Base-by-base conservation (phyloP, 2,797 vertebrate species). In the Phalanger gymnotis region DNA sequence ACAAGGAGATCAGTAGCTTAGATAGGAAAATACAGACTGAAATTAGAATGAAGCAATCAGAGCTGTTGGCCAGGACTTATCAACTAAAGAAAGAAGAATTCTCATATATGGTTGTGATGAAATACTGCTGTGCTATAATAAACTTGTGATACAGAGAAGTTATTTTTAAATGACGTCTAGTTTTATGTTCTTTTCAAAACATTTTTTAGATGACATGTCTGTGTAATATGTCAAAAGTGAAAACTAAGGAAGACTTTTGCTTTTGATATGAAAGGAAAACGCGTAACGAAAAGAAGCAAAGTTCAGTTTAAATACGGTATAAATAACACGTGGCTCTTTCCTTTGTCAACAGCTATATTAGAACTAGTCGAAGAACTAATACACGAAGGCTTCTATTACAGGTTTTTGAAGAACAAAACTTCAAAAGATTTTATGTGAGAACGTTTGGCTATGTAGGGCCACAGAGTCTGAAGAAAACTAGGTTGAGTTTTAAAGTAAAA, bases 11-110 rank as follows among this genome's bases (percentile, higher is more conserved):
- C 22, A 91, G 5, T 54, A 94, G 28, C 6, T 81, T 11, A 81
- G 73, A 81, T 27, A 96, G 90, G 11, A 31, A 95, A 96, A 96
- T 94, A 34, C 92, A 27, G 27, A 27, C 52, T 90, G 53, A 96
- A 95, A 94, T 93, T 54, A 96, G 1, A 54, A 92, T 91, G 14
- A 94, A 95, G 61, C 61, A 97, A 91, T 10, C 51, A 34, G 91
- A 90, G 93, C 94, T 96, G 54, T 55, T 95, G 92, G 93, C 11
- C 87, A 27, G 73, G 54, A 56, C 12, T 92, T 55, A 95, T 92
- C 16, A n/a, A 92, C 22, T 16, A 53, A 0, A 90, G n/a, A n/a
- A 28, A 47, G 96, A 94, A 96, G 94, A 27, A 28, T 40, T 12
- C 1, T 73, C 16, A n/a, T 73, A 2, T 40, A 40, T 40, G n/a